Percentiles rank a stretch among this genome's conserved stretches.
Evolutionary conservation across 1,140 invertebrate species (phyloP).

Genomic region (Zaprionus tsacasi): DNA sequence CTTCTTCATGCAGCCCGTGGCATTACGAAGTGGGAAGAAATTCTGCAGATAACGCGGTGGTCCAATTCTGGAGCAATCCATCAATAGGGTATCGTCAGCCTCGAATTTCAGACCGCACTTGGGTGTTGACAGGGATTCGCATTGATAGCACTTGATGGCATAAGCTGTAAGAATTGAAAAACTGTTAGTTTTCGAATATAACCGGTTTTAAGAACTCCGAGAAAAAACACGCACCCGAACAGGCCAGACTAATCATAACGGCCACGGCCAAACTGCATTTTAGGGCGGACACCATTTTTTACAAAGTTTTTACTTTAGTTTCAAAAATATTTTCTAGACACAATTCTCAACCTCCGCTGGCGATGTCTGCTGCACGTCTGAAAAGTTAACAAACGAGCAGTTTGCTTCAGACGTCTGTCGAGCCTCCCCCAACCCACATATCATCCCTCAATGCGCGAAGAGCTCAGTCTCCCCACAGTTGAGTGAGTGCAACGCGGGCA

Average conservation of each 20-base stretch:
- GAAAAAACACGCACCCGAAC: conserved; percentile 63
- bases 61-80: conserved; percentile 65
- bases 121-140: conserved; percentile 68
- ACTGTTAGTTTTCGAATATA: not conserved
- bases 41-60: conserved; percentile 67
- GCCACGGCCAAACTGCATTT: conserved; percentile 79
- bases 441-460: not conserved
- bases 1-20: conserved; percentile 81
- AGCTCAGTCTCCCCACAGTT: not conserved
- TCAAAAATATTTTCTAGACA: conserved; percentile 9
- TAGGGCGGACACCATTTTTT: conserved; percentile 72
- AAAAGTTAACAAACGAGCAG: conserved; percentile 27
- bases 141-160: conserved; percentile 75
- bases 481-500: not conserved
- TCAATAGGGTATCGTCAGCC: conserved; percentile 57
- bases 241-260: conserved; percentile 68
- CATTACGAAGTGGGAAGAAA: conserved; percentile 65
- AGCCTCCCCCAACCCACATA: not conserved
- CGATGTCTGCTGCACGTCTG: conserved; percentile 75
- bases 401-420: conserved; percentile 27
- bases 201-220: not conserved
- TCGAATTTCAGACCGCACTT: conserved; percentile 80
- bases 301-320: not conserved
- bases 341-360: conserved; percentile 46
- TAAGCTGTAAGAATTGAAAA: conserved; percentile 39